Base-by-base conservation (phyloP, 2,797 vertebrate species). In the Apodemus agrarius region DNA sequence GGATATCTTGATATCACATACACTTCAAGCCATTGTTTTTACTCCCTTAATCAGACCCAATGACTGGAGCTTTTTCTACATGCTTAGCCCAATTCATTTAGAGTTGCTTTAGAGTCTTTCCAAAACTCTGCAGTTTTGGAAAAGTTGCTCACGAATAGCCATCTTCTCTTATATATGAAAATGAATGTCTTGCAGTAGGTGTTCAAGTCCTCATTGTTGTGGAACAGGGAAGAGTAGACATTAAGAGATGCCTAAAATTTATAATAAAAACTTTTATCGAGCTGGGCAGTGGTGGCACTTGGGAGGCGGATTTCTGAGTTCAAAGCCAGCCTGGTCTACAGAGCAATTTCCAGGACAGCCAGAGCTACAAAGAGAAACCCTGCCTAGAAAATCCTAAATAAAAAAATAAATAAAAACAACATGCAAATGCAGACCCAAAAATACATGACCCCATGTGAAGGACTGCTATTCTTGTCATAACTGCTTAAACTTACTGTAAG, bases 131-230 rank as follows among this genome's bases (percentile, higher is more conserved):
- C 26, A 54, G 46, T 59, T 61, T 17, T 78, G 3, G 67, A 6
- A 1, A 22, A 26, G 67, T 75, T n/a, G 31, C 21, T 40, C 34
- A 43, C 2, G 3, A 78, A 40, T 1, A 85, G 67, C 19, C 16
- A 14, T 31, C 46, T 84, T 49, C 59, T 67, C 37, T 34, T 21
- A 21, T 2, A 13, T 22, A 54, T 52, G 12, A 63, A 65, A 65
- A 74, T 11, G 10, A 52, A 17, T 34, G 24, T 29, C 16, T 2
- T 54, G 40, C 3, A 65, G 16, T 49, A n/a, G 37, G 13, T 31
- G 0, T 13, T 31, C 0, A 0, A n/a, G 22, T 24, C 46, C 49
- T 49, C 29, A 19, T 1, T 31, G 26, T 29, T 43, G 14, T 1
- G 5, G 37, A 29, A 74, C 24, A 65, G 37, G 34, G 11, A 61